Conservation (phyloP, 2,888 invertebrate species). For the Ormyrus nitidulus region DNA sequence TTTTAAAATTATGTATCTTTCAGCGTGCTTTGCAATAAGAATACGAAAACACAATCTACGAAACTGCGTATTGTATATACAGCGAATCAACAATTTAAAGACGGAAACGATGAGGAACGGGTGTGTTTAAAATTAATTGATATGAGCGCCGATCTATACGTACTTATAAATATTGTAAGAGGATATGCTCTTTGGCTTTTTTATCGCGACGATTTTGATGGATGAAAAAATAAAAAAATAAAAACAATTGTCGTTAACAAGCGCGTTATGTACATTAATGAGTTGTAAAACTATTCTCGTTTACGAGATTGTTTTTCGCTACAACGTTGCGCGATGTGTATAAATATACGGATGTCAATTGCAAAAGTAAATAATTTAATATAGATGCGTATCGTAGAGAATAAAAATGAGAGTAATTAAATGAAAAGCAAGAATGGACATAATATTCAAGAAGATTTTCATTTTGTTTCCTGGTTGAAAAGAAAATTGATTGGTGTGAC, state of each 20-base stretch:
- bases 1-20: constrained; percentile 36
- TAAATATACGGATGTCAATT: constrained; percentile 70
- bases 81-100: constrained; percentile 29
- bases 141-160: constrained; percentile 42
- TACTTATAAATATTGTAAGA: constrained; percentile 34
- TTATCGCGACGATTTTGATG: constrained; percentile 27
- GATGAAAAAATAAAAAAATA: constrained; percentile 22
- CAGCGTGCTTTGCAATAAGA: constrained; percentile 47
- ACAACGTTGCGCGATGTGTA: constrained; percentile 57
- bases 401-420: constrained; percentile 55
- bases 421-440: constrained; percentile 9
- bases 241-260: constrained; percentile 33
- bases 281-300: constrained; percentile 34
- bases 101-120: not conserved
- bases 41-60: constrained; percentile 25
- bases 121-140: constrained; percentile 9
- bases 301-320: constrained; percentile 50
- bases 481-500: too few relatives aligned
- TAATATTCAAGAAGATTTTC: not conserved
- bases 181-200: constrained; percentile 51
- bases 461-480: too few relatives aligned
- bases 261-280: constrained; percentile 46
- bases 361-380: constrained; percentile 65
- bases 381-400: constrained; percentile 47
- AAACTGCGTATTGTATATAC: constrained; percentile 40